These are phyloP conservation scores for Holothuria scabra DNA, from an alignment of 53 echinoderm and acorn worm genomes.

Conservation along the genomic window DNA sequence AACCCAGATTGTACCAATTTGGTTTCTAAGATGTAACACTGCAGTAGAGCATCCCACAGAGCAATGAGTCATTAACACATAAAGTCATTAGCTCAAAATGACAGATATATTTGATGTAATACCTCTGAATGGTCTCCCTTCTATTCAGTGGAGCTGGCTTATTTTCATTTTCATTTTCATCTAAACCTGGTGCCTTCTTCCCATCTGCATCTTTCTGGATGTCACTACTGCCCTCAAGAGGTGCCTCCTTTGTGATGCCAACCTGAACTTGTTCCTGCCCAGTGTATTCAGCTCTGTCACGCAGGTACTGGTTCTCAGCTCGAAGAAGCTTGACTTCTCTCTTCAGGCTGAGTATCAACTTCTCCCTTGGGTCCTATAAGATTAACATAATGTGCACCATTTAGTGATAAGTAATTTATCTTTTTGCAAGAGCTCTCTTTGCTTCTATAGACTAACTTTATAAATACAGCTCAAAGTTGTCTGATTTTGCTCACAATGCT, in stretches of 20 bases:
- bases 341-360: conserved; percentile 88
- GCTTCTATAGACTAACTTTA: too few relatives aligned
- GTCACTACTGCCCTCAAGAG: not conserved
- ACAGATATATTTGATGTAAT: not conserved
- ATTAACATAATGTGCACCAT: not conserved
- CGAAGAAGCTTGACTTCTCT: conserved; percentile 91
- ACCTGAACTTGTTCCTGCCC: conserved; percentile 39
- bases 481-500: too few relatives aligned
- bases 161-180: conserved; percentile 1
- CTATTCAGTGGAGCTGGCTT: not conserved
- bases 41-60: too few relatives aligned
- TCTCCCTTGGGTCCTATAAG: conserved; percentile 91
- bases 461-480: too few relatives aligned
- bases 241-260: conserved; percentile 22
- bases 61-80: too few relatives aligned
- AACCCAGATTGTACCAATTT: too few relatives aligned
- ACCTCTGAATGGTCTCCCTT: conserved; percentile 46
- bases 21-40: too few relatives aligned
- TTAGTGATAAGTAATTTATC: not conserved
- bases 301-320: conserved; percentile 92
- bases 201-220: not conserved
- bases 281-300: conserved; percentile 75
- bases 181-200: conserved; percentile 1
- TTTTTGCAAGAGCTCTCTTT: not conserved
- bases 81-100: too few relatives aligned